Evolutionary conservation across 2,113 vertebrate genomes (phyloP), one percentile per base, ranked within the genome.

Genomic region (Lophius piscatorius): DNA sequence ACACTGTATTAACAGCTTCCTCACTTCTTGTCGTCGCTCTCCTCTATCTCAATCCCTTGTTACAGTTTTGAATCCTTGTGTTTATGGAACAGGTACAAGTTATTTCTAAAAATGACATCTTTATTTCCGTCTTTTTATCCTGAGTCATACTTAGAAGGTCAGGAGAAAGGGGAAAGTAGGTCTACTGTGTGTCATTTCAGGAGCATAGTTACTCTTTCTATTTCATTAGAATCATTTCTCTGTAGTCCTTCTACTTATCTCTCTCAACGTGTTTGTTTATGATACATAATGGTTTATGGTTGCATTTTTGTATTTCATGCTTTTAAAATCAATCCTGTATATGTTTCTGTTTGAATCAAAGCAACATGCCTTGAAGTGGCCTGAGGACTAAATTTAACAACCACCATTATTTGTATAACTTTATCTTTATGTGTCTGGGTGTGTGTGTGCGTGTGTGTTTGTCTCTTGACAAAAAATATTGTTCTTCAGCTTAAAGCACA

Each of bases 121-220:
- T 63, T 76, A 73, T 68, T 73, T 75, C 67, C 34, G 50, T 16
- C 44, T 68, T 66, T 57, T 29, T 54, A 56, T 50, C 39, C 47
- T 1, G 24, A 52, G 49, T 63, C 31, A 34, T 38, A 26, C 24
- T 49, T n/a, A n/a, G n/a, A 68, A 65, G 40, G 58, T 35, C 33
- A 35, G 13, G 33, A 35, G 59, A 66, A 55, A 50, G 28, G 65
- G 31, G 64, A 62, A n/a, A 68, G 72, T 58, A 8, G 70, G 63
- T 52, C 41, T 48, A 42, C 74, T 58, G 47, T 59, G 39, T n/a
- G 21, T 84, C 44, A 54, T 71, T 39, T 63, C 54, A 70, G 59
- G 55, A 58, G 52, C 61, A n/a, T 29, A 29, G n/a, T 65, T 21
- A 18, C 16, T 44, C 51, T 34, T 12, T 24, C 39, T 49, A 39